phyloP scores from a whole-genome alignment of 2,113 vertebrate genomes.

The Catagonus wagneri region DNA sequence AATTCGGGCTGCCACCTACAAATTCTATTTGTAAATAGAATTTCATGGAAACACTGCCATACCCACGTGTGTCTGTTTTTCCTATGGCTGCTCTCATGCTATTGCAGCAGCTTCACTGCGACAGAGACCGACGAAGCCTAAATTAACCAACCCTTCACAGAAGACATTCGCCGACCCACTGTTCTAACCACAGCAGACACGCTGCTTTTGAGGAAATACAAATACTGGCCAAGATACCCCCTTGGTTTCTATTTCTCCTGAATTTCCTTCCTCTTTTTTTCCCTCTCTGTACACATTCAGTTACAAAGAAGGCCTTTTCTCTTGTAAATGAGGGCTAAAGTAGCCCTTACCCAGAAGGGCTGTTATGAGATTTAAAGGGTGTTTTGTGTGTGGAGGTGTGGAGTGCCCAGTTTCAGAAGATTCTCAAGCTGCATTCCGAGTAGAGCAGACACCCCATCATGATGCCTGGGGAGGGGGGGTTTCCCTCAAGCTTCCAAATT shows the following conservation, averaged over 20 bases:
- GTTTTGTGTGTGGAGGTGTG: fast-evolving
- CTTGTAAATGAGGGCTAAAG: not conserved
- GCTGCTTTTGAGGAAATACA: not conserved
- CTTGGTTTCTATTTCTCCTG: not conserved
- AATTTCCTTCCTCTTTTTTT: not conserved
- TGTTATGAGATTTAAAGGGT: not conserved
- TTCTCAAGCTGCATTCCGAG: not conserved
- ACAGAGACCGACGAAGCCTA: not conserved
- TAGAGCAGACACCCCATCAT: fast-evolving
- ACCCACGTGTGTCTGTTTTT: fast-evolving
- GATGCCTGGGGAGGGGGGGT: not conserved
- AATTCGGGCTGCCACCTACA: fast-evolving
- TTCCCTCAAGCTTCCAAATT: not conserved
- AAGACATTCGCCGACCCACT: not conserved
- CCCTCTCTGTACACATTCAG: not conserved
- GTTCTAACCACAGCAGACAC: not conserved
- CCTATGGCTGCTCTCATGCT: not conserved
- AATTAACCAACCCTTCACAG: fast-evolving
- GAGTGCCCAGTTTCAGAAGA: not conserved
- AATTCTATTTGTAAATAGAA: not conserved
- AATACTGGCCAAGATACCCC: not conserved
- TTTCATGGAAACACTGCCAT: fast-evolving
- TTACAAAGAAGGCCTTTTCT: conserved; percentile 25
- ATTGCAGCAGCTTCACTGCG: fast-evolving
- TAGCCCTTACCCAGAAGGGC: not conserved